Evolutionary conservation across 30 jellyfish, hydroid and myxozoan species (phyloP), one percentile per base, ranked within the genome.

Genomic region (Mastigias papua): DNA sequence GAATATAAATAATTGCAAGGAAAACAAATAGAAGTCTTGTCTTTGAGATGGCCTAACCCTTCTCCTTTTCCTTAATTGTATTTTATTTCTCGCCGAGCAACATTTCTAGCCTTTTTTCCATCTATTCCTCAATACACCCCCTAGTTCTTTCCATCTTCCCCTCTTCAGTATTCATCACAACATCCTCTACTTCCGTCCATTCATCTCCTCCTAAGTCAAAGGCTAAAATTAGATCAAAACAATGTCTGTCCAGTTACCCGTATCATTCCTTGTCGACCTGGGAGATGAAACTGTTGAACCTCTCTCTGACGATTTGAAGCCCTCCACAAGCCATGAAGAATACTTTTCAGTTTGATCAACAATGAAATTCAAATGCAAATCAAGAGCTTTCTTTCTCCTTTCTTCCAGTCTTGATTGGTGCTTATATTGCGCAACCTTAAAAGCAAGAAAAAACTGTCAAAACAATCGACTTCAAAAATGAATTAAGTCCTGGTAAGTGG

Each of bases 271-370:
- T 29, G 92, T 62, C 0, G 97, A 81, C 50, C 84, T 63, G 13
- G 99, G 97, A 48, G 99, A 94, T 48, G 99, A 82, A 13, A 84
- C 85, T 17, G 97, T 81, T 23, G 99, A 94, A 23, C 72, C 97
- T 73, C 48, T 89, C 50, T 89, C 97, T 3, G 97, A 89, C 21
- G 78, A 84, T 68, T 84, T 88, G 86, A 94, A 80, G 37, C 99
- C 99, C 84, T 94, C 99, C 2, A 90, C 99, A 21, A 94, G 97
- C 99, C 99, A 94, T 16, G 99, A 94, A 7, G 99, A 94, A 34
- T 94, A 94, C 68, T 89, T 94, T 75, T 94, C 99, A 11, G 99
- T 94, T 61, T 94, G 99, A 67, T 83, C 99, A 63, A 94, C 99
- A 80, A 94, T 94, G 64, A 94, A 94, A 66, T 94, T 89, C 80